Percentiles rank a stretch among this genome's conserved stretches.
These are phyloP conservation scores for Telmatochromis brichardi DNA, from an alignment of 2,113 vertebrate species.

Conservation along the genomic window DNA sequence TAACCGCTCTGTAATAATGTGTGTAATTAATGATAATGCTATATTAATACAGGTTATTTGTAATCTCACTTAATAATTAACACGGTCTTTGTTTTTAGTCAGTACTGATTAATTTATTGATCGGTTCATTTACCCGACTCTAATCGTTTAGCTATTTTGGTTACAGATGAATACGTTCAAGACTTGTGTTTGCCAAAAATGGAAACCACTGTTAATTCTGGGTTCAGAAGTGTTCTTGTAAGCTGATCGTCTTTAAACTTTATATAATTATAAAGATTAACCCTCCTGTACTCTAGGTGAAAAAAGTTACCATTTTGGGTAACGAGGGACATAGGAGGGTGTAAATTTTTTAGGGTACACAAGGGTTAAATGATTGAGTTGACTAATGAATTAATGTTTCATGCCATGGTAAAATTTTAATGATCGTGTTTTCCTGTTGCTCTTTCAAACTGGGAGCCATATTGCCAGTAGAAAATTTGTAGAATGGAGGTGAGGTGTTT, in stretches of 20 bases:
- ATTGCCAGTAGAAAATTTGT: neutral
- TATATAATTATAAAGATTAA: neutral
- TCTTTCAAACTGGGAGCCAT: neutral
- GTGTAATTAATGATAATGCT: neutral
- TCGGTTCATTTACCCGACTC: neutral
- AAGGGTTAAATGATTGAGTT: neutral
- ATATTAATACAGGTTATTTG: neutral
- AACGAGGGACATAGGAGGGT: too few species aligned
- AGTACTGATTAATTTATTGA: neutral
- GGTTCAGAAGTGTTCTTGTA: neutral
- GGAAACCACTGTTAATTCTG: neutral
- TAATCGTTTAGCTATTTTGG: neutral
- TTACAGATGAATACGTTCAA: neutral
- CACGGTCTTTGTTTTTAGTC: neutral
- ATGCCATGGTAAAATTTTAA: neutral
- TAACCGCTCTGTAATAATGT: neutral
- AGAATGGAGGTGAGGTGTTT: neutral
- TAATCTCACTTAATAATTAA: neutral
- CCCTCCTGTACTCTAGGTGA: too few species aligned
- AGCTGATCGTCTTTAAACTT: neutral
- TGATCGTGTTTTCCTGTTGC: rapidly evolving
- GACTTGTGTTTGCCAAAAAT: neutral
- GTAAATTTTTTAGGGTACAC: too few species aligned
- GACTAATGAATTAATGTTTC: neutral
- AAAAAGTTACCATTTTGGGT: too few species aligned